Evolutionary conservation across 2,113 vertebrate genomes (phyloP).

Genomic region (Macquaria ambigua): DNA sequence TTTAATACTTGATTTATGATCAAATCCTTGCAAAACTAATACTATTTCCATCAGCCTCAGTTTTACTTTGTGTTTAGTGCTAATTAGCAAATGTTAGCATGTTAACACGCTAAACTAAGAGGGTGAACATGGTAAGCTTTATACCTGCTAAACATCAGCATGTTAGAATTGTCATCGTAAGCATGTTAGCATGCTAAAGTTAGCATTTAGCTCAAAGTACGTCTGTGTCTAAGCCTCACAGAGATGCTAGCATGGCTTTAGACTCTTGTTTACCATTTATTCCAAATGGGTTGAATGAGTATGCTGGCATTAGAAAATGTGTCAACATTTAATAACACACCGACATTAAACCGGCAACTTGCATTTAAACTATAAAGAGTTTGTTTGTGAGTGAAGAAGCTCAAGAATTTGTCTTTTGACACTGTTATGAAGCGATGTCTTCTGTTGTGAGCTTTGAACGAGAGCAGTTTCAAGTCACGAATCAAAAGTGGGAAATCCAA

Average conservation of each 20-base stretch:
- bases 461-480: background rate
- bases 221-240: background rate
- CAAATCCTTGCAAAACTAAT: background rate
- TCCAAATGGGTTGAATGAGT: background rate
- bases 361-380: background rate
- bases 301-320: background rate
- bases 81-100: background rate
- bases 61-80: background rate
- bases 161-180: background rate
- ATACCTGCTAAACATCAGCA: background rate
- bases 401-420: slow-evolving; percentile 21
- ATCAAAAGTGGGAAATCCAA: slow-evolving; percentile 20
- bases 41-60: background rate
- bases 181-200: background rate
- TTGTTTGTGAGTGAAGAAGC: background rate
- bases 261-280: background rate
- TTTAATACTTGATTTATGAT: background rate
- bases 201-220: background rate
- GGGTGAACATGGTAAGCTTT: too few species aligned
- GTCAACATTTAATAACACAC: background rate
- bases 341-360: background rate
- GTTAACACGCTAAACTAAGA: background rate
- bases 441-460: slow-evolving; percentile 1
- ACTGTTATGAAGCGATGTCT: background rate
- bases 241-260: background rate